These are phyloP conservation scores for Rhombomys opimus DNA, from an alignment of 2,113 vertebrate genomes.

Conservation along the genomic window DNA sequence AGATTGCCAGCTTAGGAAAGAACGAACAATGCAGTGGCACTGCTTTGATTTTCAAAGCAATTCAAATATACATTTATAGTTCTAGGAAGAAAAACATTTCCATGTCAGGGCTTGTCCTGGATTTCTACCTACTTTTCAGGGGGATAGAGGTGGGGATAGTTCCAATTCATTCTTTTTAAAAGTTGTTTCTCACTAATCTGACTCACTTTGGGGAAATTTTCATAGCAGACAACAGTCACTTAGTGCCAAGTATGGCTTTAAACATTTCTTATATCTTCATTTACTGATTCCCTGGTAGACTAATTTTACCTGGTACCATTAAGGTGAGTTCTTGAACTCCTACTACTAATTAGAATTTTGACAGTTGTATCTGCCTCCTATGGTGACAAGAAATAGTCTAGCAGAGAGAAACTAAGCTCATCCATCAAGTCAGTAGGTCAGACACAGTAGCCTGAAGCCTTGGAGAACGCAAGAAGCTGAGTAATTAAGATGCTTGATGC, in stretches of 20 bases:
- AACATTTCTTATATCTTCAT: not conserved
- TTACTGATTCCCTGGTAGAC: not conserved
- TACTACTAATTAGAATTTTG: constrained; percentile 40
- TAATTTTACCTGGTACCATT: not conserved
- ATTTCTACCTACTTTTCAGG: constrained; percentile 24
- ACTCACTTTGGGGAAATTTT: constrained; percentile 30
- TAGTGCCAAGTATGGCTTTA: constrained; percentile 5
- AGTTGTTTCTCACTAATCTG: constrained; percentile 23
- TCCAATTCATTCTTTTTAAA: constrained; percentile 11
- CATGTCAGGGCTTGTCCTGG: not conserved
- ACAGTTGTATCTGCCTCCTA: constrained; percentile 13
- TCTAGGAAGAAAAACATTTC: constrained; percentile 39
- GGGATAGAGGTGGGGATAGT: not conserved
- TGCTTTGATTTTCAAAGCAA: constrained; percentile 58
- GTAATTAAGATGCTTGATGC: constrained; percentile 18
- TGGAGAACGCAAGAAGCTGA: not conserved
- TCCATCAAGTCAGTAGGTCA: constrained; percentile 34
- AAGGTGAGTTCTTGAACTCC: constrained; percentile 27
- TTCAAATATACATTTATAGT: constrained; percentile 54
- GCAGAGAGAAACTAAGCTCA: constrained; percentile 28
- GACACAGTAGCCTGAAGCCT: not conserved
- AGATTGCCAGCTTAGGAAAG: constrained; percentile 38
- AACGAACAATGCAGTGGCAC: constrained; percentile 32
- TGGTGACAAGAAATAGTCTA: constrained; percentile 17
- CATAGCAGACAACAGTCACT: not conserved